Evolutionary conservation across 2,113 vertebrate species (phyloP).

Genomic region (Oryzias melastigma): DNA sequence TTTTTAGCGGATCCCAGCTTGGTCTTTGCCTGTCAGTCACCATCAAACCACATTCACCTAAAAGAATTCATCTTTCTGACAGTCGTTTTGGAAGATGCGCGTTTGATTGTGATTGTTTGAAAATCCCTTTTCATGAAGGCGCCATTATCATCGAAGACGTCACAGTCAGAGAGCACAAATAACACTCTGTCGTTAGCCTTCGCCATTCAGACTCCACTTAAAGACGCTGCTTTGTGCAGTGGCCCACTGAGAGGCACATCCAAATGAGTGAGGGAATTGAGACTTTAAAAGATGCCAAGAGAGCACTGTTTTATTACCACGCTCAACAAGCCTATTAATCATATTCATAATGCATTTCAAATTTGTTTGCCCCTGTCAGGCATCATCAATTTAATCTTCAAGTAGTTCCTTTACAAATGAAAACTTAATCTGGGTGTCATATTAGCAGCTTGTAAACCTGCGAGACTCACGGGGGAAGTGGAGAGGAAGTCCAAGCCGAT

Average conservation of each 20-base stretch:
- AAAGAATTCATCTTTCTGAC: slow-evolving; percentile 10
- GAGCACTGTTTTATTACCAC: slow-evolving; percentile 29
- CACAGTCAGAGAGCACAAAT: slow-evolving; percentile 26
- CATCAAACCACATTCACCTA: neutral
- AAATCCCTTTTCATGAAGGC: slow-evolving; percentile 15
- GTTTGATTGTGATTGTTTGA: slow-evolving; percentile 26
- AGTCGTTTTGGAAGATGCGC: slow-evolving; percentile 12
- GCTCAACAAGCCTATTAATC: slow-evolving; percentile 38
- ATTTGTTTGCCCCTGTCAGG: slow-evolving; percentile 15
- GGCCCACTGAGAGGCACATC: slow-evolving; percentile 30
- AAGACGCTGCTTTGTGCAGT: slow-evolving; percentile 21
- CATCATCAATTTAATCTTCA: slow-evolving; percentile 6
- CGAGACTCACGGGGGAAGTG: neutral
- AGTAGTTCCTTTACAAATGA: slow-evolving; percentile 14
- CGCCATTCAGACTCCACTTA: slow-evolving; percentile 29
- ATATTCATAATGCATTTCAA: slow-evolving; percentile 22
- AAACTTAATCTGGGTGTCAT: neutral
- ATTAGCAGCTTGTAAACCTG: slow-evolving; percentile 11
- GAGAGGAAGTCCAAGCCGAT: neutral
- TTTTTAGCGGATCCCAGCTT: neutral
- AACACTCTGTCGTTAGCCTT: slow-evolving; percentile 26
- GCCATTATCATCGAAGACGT: slow-evolving; percentile 26
- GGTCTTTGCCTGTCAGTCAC: neutral
- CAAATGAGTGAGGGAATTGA: slow-evolving; percentile 42
- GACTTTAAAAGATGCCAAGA: slow-evolving; percentile 35